Conservation (phyloP, 2,113 vertebrate species). For the Pseudolaguvia tuberculata region DNA sequence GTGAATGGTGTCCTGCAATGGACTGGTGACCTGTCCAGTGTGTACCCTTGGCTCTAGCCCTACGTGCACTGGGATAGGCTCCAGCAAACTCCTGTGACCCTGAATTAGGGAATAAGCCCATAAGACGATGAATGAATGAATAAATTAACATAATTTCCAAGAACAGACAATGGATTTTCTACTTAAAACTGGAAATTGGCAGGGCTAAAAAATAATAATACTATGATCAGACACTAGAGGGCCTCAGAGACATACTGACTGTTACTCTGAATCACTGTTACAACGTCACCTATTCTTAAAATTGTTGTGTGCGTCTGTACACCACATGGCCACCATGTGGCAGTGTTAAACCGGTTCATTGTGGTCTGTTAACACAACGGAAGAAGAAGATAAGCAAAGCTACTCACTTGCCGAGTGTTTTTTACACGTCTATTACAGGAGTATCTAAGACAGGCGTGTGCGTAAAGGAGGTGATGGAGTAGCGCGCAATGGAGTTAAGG, state of each 20-base stretch:
- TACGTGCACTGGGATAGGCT: too few relatives aligned
- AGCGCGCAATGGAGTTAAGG: constrained; percentile 1
- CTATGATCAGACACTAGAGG: neutral
- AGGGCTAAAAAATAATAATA: too few relatives aligned
- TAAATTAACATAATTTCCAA: too few relatives aligned
- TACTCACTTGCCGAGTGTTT: neutral
- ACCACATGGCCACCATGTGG: constrained; percentile 22
- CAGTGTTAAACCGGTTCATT: neutral
- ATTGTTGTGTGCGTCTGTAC: neutral
- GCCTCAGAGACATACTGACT: neutral
- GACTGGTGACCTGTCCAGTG: too few relatives aligned
- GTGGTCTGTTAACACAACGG: neutral
- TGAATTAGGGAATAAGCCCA: too few relatives aligned
- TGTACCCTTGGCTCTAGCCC: too few relatives aligned
- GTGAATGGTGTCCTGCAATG: too few relatives aligned
- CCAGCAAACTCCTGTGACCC: too few relatives aligned
- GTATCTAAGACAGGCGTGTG: neutral
- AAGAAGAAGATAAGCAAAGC: constrained; percentile 19
- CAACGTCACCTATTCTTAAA: neutral
- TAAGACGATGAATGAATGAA: too few relatives aligned
- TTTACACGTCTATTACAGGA: neutral
- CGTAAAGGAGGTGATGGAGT: too few relatives aligned
- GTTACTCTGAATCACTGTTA: neutral
- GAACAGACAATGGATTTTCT: too few relatives aligned
- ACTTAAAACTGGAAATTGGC: too few relatives aligned